Percentiles rank a stretch among this genome's conserved stretches.
These are phyloP conservation scores for Myotis yumanensis DNA, from an alignment of 2,113 vertebrate species.

Conservation along the genomic window DNA sequence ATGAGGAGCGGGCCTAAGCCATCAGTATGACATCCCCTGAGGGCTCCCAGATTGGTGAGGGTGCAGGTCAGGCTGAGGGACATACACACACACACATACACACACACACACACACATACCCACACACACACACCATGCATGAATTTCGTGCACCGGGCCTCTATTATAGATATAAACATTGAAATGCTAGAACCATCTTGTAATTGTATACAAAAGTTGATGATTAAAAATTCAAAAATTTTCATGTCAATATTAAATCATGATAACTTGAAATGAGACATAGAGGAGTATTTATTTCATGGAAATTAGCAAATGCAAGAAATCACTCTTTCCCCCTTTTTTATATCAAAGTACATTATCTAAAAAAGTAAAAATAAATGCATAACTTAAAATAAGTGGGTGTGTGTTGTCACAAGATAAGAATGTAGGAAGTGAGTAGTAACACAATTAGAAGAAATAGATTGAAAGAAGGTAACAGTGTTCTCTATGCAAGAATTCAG, in stretches of 20 bases:
- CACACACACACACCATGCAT: too few relatives aligned
- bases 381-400: neutral
- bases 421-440: neutral
- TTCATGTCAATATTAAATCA: slow-evolving; percentile 10
- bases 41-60: too few relatives aligned
- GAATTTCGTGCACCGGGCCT: too few relatives aligned
- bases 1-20: too few relatives aligned
- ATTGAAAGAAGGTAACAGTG: neutral
- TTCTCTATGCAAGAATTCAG: neutral
- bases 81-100: too few relatives aligned
- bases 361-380: neutral
- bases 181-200: neutral
- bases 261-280: neutral
- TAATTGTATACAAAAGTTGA: neutral
- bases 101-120: too few relatives aligned
- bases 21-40: too few relatives aligned
- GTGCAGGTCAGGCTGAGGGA: too few relatives aligned
- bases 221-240: neutral
- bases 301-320: neutral
- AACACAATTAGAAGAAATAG: slow-evolving; percentile 38
- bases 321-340: neutral
- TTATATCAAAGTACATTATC: neutral
- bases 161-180: neutral
- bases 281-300: neutral
- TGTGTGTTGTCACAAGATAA: neutral